Evolutionary conservation across 2,888 invertebrate species (phyloP).

Genomic region (Lathronympha strigana): DNA sequence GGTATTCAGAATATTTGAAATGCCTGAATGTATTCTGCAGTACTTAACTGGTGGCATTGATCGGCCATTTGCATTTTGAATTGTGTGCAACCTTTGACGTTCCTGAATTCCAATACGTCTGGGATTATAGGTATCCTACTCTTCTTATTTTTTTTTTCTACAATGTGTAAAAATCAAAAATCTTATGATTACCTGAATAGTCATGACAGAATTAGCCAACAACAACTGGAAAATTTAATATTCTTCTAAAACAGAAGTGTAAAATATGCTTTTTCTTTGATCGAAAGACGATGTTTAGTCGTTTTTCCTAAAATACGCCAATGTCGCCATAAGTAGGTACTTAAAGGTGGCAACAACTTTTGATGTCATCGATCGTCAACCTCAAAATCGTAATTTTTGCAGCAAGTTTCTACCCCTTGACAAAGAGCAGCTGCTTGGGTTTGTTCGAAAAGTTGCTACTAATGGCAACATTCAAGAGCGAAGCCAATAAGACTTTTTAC

Average conservation of each 20-base stretch:
- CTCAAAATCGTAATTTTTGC: background rate
- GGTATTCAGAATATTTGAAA: background rate
- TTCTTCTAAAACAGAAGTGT: too few relatives aligned
- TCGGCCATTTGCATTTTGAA: background rate
- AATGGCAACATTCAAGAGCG: background rate
- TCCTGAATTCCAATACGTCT: background rate
- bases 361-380: too few relatives aligned
- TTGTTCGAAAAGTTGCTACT: background rate
- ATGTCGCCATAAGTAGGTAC: too few relatives aligned
- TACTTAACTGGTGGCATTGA: background rate
- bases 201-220: too few relatives aligned
- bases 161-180: too few relatives aligned
- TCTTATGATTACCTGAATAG: too few relatives aligned
- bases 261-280: too few relatives aligned
- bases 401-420: background rate
- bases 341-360: background rate
- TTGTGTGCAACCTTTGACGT: background rate
- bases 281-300: too few relatives aligned
- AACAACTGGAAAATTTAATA: too few relatives aligned
- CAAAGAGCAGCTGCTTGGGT: background rate
- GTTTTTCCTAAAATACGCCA: too few relatives aligned
- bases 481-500: slow-evolving; percentile 3
- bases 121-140: background rate
- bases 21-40: background rate
- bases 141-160: too few relatives aligned